Base-by-base conservation (phyloP, 2,797 vertebrate species). In the Typhlichthys eigenmanni region DNA sequence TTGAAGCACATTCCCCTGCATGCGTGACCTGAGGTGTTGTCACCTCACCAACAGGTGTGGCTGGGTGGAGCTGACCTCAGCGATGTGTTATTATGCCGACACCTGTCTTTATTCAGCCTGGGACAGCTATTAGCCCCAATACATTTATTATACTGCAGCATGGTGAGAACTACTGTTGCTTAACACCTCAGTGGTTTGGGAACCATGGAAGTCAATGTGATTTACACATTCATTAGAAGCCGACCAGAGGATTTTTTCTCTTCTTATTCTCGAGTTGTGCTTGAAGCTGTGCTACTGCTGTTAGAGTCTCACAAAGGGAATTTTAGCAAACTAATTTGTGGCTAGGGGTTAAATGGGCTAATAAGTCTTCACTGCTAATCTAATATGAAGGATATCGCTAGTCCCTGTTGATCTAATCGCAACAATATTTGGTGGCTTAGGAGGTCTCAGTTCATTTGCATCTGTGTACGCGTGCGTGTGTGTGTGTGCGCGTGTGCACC, bases 1-100 rank as follows among this genome's bases (percentile, higher is more conserved):
- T 65, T 43, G 71, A 71, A 58, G 75, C 54, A 58, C 38, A 14
- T 66, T 62, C 82, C 61, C 24, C 24, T 24, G 24, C 24, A 24
- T 68, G 60, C 58, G 11, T 78, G 82, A 84, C 86, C 82, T 82
- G 78, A 81, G 82, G 82, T 87, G 79, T 69, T 81, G 62, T 87
- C 71, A 82, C 64, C 56, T 87, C 71, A 82, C 64, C 56, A 81
- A 69, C 88, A 89, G 86, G 83, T 88, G 90, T 87, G 85, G 80
- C 70, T 68, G 74, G 83, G 83, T 69, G 75, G 65, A 46, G 77
- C 49, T 38, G 51, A 68, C 29, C 69, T 58, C 60, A 74, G 24
- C 58, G 57, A 62, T 76, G 66, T 68, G 58, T 72, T 78, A 68
- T 71, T 74, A 58, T 57, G 67, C 59, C 55, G 79, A 85, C 84